Evolutionary conservation across 2,888 invertebrate genomes (phyloP).

Genomic region (Netelia virgata): DNA sequence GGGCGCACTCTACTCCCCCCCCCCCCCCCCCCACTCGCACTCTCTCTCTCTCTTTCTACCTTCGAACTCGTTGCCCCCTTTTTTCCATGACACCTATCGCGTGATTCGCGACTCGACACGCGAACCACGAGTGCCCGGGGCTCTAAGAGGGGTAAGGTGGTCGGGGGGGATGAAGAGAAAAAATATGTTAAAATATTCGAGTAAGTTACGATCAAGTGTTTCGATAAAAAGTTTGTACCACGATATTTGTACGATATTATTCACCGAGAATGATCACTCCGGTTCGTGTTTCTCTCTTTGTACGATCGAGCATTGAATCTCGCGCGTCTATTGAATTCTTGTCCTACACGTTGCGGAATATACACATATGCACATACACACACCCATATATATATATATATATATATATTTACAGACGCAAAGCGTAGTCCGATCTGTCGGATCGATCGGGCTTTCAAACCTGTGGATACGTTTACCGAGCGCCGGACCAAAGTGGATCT

Average conservation of each 20-base stretch:
- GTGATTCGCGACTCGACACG: conserved; percentile 33
- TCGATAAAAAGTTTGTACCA: background rate
- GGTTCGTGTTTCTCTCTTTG: conserved; percentile 19
- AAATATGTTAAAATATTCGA: conserved; percentile 3
- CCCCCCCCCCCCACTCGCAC: too few relatives aligned
- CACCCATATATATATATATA: too few relatives aligned
- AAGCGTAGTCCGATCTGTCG: conserved; percentile 6
- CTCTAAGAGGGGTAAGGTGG: background rate
- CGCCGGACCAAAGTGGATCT: conserved; percentile 31
- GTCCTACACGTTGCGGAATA: background rate
- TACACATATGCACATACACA: too few relatives aligned
- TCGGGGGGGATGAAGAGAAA: background rate
- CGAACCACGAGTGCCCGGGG: background rate
- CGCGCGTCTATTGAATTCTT: conserved; percentile 36
- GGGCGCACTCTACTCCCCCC: conserved; percentile 1
- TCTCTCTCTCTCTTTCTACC: background rate
- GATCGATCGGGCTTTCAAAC: background rate
- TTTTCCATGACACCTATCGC: conserved; percentile 27
- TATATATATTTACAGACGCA: too few relatives aligned
- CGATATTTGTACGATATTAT: conserved; percentile 11
- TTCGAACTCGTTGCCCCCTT: background rate
- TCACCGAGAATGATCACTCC: background rate
- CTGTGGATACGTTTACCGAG: background rate
- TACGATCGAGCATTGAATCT: conserved; percentile 10
- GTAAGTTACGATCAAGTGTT: conserved; percentile 6